phyloP scores from a whole-genome alignment of 1,140 invertebrate genomes.

The Hypothenemus hampei region DNA sequence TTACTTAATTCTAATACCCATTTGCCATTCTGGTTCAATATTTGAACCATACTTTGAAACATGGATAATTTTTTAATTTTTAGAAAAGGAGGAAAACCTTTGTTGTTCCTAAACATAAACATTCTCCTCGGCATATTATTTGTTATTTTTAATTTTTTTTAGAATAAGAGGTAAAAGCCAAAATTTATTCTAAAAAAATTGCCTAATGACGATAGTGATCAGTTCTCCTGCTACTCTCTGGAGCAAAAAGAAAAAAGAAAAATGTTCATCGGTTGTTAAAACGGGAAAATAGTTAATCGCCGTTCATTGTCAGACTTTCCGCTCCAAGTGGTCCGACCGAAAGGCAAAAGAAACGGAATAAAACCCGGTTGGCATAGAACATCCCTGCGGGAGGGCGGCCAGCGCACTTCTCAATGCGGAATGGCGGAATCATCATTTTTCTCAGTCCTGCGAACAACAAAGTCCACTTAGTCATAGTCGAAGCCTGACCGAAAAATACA shows the following conservation, averaged over 20 bases:
- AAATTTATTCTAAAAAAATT: no score
- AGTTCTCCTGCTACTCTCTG: slow-evolving; percentile 3
- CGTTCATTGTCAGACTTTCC: slow-evolving; percentile 22
- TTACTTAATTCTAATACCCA: no score
- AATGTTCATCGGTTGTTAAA: slow-evolving; percentile 12
- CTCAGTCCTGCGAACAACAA: slow-evolving; percentile 48
- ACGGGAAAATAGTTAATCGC: slow-evolving; percentile 23
- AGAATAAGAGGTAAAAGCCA: no score
- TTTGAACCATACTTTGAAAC: no score
- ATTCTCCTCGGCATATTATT: no score
- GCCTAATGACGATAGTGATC: no score
- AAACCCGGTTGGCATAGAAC: slow-evolving; percentile 22
- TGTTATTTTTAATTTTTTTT: no score
- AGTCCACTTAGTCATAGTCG: slow-evolving; percentile 50
- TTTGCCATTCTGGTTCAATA: no score
- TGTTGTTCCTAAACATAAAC: no score
- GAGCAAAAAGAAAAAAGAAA: slow-evolving; percentile 6
- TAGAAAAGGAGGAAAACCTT: no score
- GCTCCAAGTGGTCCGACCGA: slow-evolving; percentile 12
- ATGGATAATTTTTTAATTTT: no score
- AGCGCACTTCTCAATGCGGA: slow-evolving; percentile 44
- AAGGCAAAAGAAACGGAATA: slow-evolving; percentile 27
- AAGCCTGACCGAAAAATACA: slow-evolving; percentile 43
- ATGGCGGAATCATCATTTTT: slow-evolving; percentile 45
- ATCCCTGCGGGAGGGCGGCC: slow-evolving; percentile 34